Evolutionary conservation across 2,797 vertebrate genomes (phyloP), one percentile per base, ranked within the genome.

Genomic region (Tenualosa thibaudeaui): DNA sequence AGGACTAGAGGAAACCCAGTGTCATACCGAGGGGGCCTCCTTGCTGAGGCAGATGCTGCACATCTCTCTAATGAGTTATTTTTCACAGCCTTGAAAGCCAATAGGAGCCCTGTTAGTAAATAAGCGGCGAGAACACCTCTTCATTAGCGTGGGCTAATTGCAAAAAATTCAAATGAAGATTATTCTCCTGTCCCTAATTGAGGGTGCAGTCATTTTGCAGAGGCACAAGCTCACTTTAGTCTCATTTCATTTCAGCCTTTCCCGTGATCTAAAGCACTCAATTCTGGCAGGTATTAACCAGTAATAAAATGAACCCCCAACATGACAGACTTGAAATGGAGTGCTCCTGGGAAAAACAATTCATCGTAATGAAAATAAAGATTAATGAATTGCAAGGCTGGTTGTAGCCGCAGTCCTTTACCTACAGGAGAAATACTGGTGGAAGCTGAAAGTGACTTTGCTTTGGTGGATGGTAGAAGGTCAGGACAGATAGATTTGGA

Each of bases 131-230:
- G 53, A 88, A 89, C 62, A 87, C 75, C 83, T 78, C 82, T 68
- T 85, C 84, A 89, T 89, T 89, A 89, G 86, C 82, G 86, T 13
- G 81, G 49, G 86, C 89, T 86, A 88, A 87, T 88, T 88, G 83
- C 81, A 78, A 87, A 86, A 78, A 81, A 87, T 86, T 83, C 43
- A 75, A 84, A 82, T 24, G 82, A 53, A 87, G 82, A 84, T 86
- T 83, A 54, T 84, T 83, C 82, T 86, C 54, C 46, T 46, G 17
- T 62, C 60, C 81, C 86, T 87, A 88, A 89, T 89, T 87, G 85
- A 88, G 86, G 85, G 83, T 83, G 86, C 82, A 82, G 51, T 83
- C 86, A 60, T 86, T 86, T 43, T 87, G 86, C 56, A 31, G 82
- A 65, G 17, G 15, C 17, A 82, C 71, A 49, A 71, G 71, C 83